Evolutionary conservation across 2,888 invertebrate species (phyloP).

Genomic region (Blastobasis adustella): DNA sequence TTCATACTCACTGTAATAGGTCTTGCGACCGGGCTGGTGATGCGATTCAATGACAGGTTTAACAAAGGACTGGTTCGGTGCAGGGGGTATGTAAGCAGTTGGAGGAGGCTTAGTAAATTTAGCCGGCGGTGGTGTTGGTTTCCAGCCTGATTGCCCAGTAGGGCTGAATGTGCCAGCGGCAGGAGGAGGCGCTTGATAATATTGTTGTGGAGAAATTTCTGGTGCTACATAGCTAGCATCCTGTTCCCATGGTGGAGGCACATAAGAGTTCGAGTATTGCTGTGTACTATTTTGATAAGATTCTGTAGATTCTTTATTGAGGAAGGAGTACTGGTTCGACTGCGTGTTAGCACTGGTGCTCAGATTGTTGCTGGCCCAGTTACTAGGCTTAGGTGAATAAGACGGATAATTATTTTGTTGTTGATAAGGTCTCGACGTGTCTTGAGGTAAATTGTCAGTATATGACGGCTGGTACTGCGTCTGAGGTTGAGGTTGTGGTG

Average conservation of each 20-base stretch:
- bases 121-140: conserved; percentile 31
- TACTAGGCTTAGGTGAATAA: conserved; percentile 47
- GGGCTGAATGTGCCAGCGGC: conserved; percentile 27
- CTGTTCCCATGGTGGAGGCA: conserved; percentile 69
- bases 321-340: conserved; percentile 42
- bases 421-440: conserved; percentile 30
- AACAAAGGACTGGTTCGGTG: conserved; percentile 66
- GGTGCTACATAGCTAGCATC: conserved; percentile 43
- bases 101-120: conserved; percentile 54
- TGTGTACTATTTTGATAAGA: conserved; percentile 47
- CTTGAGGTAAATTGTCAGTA: conserved; percentile 34
- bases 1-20: conserved; percentile 68
- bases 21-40: conserved; percentile 54
- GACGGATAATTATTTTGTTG: conserved; percentile 33
- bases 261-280: conserved; percentile 54
- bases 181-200: conserved; percentile 43
- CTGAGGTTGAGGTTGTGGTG: conserved; percentile 22
- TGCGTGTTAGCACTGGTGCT: conserved; percentile 23
- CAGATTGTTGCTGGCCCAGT: conserved; percentile 35
- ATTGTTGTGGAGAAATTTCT: conserved; percentile 40
- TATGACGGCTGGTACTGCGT: conserved; percentile 28
- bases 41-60: conserved; percentile 39
- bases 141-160: conserved; percentile 40
- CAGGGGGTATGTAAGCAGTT: conserved; percentile 60
- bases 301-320: conserved; percentile 39